phyloP scores from a whole-genome alignment of 1,140 invertebrate genomes.

The Cherax destructor region DNA sequence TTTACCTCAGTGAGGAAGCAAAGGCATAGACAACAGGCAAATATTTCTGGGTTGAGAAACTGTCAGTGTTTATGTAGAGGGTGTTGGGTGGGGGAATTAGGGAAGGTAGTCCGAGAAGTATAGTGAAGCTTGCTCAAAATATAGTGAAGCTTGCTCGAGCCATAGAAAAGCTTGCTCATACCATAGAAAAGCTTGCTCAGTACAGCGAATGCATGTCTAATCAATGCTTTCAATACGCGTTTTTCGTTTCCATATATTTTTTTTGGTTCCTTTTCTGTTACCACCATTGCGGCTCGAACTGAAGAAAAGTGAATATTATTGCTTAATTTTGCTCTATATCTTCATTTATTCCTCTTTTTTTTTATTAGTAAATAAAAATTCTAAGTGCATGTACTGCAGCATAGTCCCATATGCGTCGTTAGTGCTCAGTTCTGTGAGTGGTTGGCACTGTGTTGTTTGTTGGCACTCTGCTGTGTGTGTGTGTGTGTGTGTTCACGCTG shows the following conservation, averaged over 20 bases:
- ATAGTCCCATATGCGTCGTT: conserved; percentile 30
- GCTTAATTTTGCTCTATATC: conserved; percentile 22
- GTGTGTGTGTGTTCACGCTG: not conserved
- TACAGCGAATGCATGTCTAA: conserved; percentile 28
- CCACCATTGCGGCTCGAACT: not conserved
- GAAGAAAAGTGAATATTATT: conserved; percentile 32
- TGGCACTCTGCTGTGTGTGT: not conserved
- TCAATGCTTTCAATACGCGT: conserved; percentile 8
- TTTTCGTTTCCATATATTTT: conserved; percentile 13
- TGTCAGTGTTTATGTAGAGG: conserved; percentile 4
- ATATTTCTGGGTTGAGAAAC: conserved; percentile 57
- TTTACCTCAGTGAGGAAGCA: conserved; percentile 55
- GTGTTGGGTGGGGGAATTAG: not conserved
- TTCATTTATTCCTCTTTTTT: conserved; percentile 13
- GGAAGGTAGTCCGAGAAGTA: not conserved
- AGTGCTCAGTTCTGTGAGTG: no score
- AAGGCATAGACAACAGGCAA: conserved; percentile 55
- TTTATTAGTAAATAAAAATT: conserved; percentile 21
- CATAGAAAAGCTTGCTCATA: no score
- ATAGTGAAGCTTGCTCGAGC: no score
- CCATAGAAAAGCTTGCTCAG: not conserved
- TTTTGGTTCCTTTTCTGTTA: not conserved
- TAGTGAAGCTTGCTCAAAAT: not conserved
- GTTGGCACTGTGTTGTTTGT: no score
- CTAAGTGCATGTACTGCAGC: conserved; percentile 34